Evolutionary conservation across 2,888 invertebrate genomes (phyloP).

Genomic region (Dusona sp.): DNA sequence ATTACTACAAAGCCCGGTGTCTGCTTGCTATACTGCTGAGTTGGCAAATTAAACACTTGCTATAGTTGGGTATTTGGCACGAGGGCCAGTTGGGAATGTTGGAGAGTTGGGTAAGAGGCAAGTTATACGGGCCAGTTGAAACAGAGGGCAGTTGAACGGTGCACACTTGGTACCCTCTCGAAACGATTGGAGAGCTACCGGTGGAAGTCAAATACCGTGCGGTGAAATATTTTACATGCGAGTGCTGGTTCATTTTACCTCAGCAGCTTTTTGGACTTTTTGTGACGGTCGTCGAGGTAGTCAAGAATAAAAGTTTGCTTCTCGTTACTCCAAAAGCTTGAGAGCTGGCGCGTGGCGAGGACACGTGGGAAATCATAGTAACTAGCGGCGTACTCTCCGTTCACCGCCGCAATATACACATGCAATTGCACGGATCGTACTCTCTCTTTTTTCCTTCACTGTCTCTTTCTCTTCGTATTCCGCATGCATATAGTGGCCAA

Average conservation of each 20-base stretch:
- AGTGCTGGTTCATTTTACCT: constrained; percentile 37
- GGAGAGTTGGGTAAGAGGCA: too few relatives aligned
- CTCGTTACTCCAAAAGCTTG: constrained; percentile 58
- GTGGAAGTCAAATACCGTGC: neutral
- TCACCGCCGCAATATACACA: constrained; percentile 38
- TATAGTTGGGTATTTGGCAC: too few relatives aligned
- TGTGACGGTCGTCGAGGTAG: constrained; percentile 48
- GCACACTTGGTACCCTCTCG: too few relatives aligned
- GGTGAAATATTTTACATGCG: constrained; percentile 30
- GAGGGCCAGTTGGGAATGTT: too few relatives aligned
- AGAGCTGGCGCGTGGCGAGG: constrained; percentile 51
- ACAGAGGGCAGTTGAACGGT: too few relatives aligned
- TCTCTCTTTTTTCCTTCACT: constrained; percentile 12
- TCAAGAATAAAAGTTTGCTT: constrained; percentile 62
- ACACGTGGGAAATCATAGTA: constrained; percentile 72
- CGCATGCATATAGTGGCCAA: constrained; percentile 35
- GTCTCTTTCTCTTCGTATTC: constrained; percentile 8
- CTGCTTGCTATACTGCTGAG: too few relatives aligned
- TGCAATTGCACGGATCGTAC: constrained; percentile 29
- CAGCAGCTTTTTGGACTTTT: constrained; percentile 6
- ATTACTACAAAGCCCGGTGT: too few relatives aligned
- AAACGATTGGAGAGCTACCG: neutral
- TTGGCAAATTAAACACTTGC: too few relatives aligned
- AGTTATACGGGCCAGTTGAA: too few relatives aligned
- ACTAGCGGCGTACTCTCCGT: constrained; percentile 60